Base-by-base conservation (phyloP, 2,888 invertebrate species). In the Ceramica pisi region DNA sequence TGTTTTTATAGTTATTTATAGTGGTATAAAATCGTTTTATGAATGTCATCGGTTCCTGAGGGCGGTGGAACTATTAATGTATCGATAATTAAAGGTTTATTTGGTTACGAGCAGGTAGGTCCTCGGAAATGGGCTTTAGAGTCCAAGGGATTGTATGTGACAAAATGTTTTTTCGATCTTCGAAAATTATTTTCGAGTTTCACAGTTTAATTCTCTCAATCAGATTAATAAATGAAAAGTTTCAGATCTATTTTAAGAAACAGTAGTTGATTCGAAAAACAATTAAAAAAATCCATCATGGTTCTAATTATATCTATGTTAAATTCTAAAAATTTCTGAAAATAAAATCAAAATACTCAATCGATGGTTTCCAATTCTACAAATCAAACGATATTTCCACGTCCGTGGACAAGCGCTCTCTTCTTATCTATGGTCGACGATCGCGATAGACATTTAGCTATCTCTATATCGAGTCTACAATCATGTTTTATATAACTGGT, bases 1-100 rank as follows among this genome's bases (percentile, higher is more conserved):
- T 90, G 87, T 92, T 96, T 95, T 95, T 95, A 95, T 94, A 92
- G 94, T 95, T 95, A 95, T 96, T 96, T 95, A 95, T 95, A 88
- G 93, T 84, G 89, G 81, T 92, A 94, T 95, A 95, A 95, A 95
- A 94, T 87, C 80, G 92, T 94, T 93, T 94, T 93, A 92, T 94
- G 91, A 92, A 92, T 94, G 93, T 93, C 92, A 93, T 92, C 92
- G 91, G 90, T 88, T 91, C 87, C 87, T 90, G 87, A 86, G 86
- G 86, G 87, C 88, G 86, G 86, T 80, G 59, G 72, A 68, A 78
- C 85, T 85, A 80, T 85, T 85, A 85, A 83, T 79, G 83, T 77
- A 75, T 85, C 69, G 83, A 78, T 87, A 83, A 85, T 85, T 87
- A 85, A 85, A 87, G 76, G 80, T 86, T 86, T 86, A 80, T 84